Percentiles rank a stretch among this genome's conserved stretches.
Conservation (phyloP, 2,113 vertebrate species). For the rat (Rattus norvegicus) region DNA sequence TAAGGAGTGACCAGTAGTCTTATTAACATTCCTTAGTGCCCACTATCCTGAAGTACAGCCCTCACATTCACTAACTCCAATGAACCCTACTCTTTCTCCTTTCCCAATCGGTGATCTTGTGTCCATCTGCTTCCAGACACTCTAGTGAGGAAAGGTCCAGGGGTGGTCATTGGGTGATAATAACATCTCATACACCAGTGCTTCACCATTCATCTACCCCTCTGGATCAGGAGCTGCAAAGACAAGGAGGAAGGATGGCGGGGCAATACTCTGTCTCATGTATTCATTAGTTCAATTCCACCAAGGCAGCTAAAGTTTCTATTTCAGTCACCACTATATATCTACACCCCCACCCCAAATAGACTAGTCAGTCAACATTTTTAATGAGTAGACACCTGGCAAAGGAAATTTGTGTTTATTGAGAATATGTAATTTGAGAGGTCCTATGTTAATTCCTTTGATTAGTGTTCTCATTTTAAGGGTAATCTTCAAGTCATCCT, state of each 20-base stretch:
- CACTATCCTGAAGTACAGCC: background rate
- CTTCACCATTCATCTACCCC: background rate
- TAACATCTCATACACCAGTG: background rate
- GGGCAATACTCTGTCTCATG: background rate
- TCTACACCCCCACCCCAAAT: background rate
- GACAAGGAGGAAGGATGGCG: rapidly evolving
- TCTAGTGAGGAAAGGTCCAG: background rate
- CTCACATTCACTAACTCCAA: background rate
- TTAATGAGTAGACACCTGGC: background rate
- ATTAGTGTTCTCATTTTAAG: background rate
- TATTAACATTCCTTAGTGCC: background rate
- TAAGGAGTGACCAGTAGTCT: background rate
- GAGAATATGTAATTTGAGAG: background rate
- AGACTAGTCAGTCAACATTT: background rate
- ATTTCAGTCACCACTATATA: background rate
- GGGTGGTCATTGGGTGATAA: background rate
- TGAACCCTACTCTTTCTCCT: background rate
- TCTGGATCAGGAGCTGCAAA: background rate
- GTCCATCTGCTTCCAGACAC: background rate
- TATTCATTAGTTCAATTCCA: background rate
- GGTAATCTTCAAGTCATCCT: background rate
- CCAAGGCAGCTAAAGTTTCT: background rate
- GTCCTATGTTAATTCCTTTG: background rate
- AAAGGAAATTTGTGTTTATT: background rate
- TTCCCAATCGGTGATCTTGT: background rate